Evolutionary conservation across 2,888 invertebrate species (phyloP).

Genomic region (Noctuana brunneofusca): DNA sequence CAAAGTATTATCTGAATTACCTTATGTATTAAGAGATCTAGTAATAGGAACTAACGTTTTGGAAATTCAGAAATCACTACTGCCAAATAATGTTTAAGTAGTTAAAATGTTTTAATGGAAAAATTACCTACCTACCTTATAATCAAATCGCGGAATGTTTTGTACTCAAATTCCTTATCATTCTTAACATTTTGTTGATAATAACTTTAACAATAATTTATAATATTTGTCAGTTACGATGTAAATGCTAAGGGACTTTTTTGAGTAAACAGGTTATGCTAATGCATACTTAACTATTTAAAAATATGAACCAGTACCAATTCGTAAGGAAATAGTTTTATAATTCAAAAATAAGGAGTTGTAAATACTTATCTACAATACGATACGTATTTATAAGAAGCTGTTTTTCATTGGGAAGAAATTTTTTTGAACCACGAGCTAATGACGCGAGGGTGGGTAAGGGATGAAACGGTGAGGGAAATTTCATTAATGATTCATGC

Average conservation of each 20-base stretch:
- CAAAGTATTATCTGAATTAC: conserved; percentile 57
- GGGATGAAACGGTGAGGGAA: conserved; percentile 41
- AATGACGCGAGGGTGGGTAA: conserved; percentile 44
- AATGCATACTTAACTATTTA: conserved; percentile 32
- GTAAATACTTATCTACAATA: conserved; percentile 74
- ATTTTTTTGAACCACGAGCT: conserved; percentile 52
- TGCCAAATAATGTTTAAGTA: conserved; percentile 77
- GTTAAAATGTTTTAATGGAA: conserved; percentile 75
- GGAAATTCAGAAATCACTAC: conserved; percentile 72
- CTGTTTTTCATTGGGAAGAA: conserved; percentile 57
- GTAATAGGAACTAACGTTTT: conserved; percentile 59
- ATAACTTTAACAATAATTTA: conserved; percentile 42
- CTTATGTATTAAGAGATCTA: conserved; percentile 62
- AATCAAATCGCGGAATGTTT: conserved; percentile 63
- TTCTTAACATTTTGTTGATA: conserved; percentile 46
- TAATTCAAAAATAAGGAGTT: conserved; percentile 47
- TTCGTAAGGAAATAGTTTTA: conserved; percentile 33
- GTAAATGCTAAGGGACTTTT: conserved; percentile 38
- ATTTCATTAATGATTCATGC: conserved; percentile 22
- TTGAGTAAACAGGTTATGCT: conserved; percentile 18
- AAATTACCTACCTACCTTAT: conserved; percentile 51
- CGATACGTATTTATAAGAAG: conserved; percentile 72
- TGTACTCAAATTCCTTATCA: conserved; percentile 65
- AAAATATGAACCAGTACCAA: conserved; percentile 33
- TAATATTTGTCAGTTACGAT: conserved; percentile 38